phyloP scores from a whole-genome alignment of 2,797 vertebrate species.

The Onychomys leucogaster region DNA sequence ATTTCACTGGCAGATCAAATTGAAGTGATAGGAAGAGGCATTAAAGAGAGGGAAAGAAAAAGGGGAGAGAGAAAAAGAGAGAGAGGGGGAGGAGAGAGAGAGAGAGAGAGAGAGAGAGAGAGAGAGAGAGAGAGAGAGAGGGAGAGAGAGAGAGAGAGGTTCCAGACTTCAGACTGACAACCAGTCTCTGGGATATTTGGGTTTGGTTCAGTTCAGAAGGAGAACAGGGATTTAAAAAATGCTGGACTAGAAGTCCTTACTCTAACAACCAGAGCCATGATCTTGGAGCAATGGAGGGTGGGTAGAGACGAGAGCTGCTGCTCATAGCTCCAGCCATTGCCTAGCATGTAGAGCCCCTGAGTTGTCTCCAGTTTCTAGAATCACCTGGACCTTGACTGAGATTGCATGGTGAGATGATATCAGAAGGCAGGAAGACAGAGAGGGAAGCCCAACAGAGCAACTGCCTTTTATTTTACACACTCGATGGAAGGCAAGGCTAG shows the following conservation, averaged over 20 bases:
- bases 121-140: not conserved
- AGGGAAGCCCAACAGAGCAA: not conserved
- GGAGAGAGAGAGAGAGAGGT: not conserved
- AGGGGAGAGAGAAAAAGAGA: not conserved
- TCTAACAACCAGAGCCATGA: not conserved
- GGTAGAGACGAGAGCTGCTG: not conserved
- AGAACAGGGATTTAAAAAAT: not conserved
- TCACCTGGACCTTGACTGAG: not conserved
- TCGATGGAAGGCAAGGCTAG: not conserved
- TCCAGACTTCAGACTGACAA: not conserved
- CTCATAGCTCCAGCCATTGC: rapidly evolving
- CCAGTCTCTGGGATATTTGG: not conserved
- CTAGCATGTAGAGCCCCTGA: rapidly evolving
- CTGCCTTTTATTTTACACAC: not conserved
- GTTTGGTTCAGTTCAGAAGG: not conserved
- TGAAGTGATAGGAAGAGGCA: not conserved
- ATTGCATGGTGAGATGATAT: not conserved
- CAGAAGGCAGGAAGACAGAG: not conserved
- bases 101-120: not conserved
- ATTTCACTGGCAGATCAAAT: conserved; percentile 78
- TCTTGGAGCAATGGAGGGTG: not conserved
- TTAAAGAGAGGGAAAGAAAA: not conserved
- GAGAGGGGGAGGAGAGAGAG: not conserved
- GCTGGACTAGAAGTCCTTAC: not conserved
- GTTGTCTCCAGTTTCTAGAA: not conserved